Evolutionary conservation across 2,888 invertebrate species (phyloP).

Genomic region (Hyposoter didymator): DNA sequence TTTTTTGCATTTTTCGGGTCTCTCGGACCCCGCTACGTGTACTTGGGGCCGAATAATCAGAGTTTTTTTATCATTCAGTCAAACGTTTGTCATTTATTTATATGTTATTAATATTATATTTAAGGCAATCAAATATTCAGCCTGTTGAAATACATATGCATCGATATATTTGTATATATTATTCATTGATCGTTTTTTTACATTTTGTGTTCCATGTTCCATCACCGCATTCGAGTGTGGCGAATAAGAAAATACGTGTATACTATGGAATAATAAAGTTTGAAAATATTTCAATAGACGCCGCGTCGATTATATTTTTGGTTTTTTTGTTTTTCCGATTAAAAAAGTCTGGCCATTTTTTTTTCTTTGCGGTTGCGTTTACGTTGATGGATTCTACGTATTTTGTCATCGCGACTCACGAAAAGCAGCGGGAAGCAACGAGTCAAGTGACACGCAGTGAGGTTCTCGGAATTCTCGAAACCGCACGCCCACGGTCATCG

Average conservation of each 20-base stretch:
- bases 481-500: no score
- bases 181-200: slow-evolving; percentile 32
- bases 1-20: neutral
- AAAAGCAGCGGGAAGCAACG: no score
- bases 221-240: neutral
- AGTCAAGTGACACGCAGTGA: no score
- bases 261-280: neutral
- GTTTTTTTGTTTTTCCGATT: neutral
- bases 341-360: no score
- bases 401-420: no score
- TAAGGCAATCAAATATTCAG: slow-evolving; percentile 4
- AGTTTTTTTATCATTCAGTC: neutral
- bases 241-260: slow-evolving; percentile 4
- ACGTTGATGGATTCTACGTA: no score
- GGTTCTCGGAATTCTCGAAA: no score
- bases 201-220: slow-evolving; percentile 8
- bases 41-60: neutral
- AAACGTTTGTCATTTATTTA: neutral
- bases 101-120: neutral
- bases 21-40: neutral
- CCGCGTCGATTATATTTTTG: no score
- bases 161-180: slow-evolving; percentile 64
- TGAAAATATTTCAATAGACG: neutral
- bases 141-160: slow-evolving; percentile 1
- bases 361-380: no score